Conservation (phyloP, 2,888 invertebrate species). For the Nymphalis polychloros region DNA sequence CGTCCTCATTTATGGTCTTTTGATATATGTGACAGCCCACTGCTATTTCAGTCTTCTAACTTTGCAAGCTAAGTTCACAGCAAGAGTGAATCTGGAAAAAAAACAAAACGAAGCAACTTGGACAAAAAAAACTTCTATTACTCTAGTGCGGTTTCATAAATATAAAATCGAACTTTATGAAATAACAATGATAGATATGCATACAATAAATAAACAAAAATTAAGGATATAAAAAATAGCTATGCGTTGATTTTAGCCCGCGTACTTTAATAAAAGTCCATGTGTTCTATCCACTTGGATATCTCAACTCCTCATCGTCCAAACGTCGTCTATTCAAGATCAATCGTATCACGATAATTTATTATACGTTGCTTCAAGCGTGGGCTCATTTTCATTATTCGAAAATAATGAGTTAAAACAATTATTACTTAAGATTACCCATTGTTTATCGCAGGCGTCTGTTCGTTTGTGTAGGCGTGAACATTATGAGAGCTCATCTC, state of each 20-base stretch:
- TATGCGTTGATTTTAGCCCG: neutral
- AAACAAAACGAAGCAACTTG: no score
- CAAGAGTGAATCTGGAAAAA: no score
- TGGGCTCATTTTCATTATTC: constrained; percentile 30
- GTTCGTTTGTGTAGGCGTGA: constrained; percentile 33
- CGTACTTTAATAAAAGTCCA: neutral
- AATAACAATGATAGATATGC: no score
- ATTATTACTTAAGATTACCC: constrained; percentile 31
- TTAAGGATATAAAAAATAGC: no score
- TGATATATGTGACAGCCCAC: no score
- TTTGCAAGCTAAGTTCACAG: no score
- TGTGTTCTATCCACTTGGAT: neutral
- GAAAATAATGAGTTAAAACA: constrained; percentile 34
- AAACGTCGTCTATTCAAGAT: neutral
- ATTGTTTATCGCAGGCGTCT: constrained; percentile 31
- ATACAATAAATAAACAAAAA: no score
- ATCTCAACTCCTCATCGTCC: neutral
- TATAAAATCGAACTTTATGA: no score
- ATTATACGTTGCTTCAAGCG: constrained; percentile 12
- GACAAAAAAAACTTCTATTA: no score
- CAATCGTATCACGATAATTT: neutral
- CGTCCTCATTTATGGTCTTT: no score
- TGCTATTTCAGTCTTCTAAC: no score
- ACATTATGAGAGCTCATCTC: constrained; percentile 24
- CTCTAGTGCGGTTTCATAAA: no score